Evolutionary conservation across 35 echinoderm and acorn worm species (phyloP), one percentile per base, ranked within the genome.

Genomic region (Heliocidaris erythrogramma): DNA sequence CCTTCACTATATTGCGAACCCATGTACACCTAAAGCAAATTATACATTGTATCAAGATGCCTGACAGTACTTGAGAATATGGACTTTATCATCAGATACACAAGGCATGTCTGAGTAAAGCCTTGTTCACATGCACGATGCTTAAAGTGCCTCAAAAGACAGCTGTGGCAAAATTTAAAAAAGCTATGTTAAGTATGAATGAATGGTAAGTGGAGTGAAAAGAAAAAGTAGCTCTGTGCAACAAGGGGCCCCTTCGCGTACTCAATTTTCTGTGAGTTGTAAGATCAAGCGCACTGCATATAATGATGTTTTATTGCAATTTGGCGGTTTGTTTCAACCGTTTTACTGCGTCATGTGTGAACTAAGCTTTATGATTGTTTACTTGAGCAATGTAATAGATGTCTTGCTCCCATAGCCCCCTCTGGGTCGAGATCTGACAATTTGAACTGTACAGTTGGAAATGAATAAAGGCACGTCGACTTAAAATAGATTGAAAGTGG

Each of bases 401-500:
- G 65, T 78, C 65, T 78, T 78, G 27, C 65, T 78, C 65, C 18
- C 65, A 78, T 78, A 78, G 65, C 65, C 65, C 65, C 65, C 65
- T 78, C 65, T 78, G 65, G 65, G 65, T 78, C 65, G 7, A 78
- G 65, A 78, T 7, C 27, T n/a, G 65, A 78, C 65, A 78, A 78
- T 78, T 78, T 78, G 65, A 78, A 78, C 65, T 8, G 65, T 78
- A 21, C 65, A 78, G 65, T 78, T 78, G 65, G 65, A 78, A 78
- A 78, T 78, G 65, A 78, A 24, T 27, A 78, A 78, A 78, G 65
- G 65, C 65, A 78, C 27, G 65, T 78, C 65, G 8, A 78, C 65
- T 78, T 78, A 78, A 78, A 78, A 78, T 78, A 78, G 65, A 78
- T 78, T 78, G 65, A 78, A 78, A 78, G 65, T 78, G 65, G 65